Evolutionary conservation across 2,113 vertebrate genomes (phyloP), one percentile per base, ranked within the genome.

Genomic region (Leptocoma aspasia): DNA sequence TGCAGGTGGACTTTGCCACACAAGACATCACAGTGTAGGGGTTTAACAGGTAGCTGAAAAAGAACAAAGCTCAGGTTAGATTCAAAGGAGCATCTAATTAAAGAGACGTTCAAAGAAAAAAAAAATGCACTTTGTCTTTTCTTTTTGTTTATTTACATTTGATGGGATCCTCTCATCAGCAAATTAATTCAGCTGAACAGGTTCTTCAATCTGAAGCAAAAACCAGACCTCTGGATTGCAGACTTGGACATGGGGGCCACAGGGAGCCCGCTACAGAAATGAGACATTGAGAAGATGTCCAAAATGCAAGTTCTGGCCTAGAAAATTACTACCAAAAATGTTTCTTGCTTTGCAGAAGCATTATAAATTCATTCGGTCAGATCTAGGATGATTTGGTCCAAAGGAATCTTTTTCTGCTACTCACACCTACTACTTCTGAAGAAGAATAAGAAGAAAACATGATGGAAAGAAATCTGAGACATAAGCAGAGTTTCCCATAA

Each of bases 21-120:
- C 99, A 99, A 90, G 99, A 99, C 90, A 99, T 97, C 97, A 99
- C 97, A 63, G 98, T 99, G 97, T 99, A 99, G 26, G 99, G 99
- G 97, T 99, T 99, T 97, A 99, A 94, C 92, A 99, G 97, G 91
- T 99, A 99, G 97, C 99, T 99, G 97, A 26, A 97, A 96, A 89
- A 97, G 10, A 94, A 94, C 53, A 97, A 47, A 79, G 72, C 35
- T 27, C 8, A 12, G 37, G 89, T 97, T 92, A 96, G 19, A 35
- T 61, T 45, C 83, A 54, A 45, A 80, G 64, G n/a, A 86, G 16
- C 35, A 82, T 17, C 12, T 53, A 42, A 65, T 57, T 19, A 68
- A 53, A 79, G n/a, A 79, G 26, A 66, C 14, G 9, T 23, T 86
- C 33, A 81, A 57, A 90, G 28, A 10, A 66, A 91, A 72, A 86